Evolutionary conservation across 1,140 invertebrate genomes (phyloP).

Genomic region (Dolichoris vasculosae): DNA sequence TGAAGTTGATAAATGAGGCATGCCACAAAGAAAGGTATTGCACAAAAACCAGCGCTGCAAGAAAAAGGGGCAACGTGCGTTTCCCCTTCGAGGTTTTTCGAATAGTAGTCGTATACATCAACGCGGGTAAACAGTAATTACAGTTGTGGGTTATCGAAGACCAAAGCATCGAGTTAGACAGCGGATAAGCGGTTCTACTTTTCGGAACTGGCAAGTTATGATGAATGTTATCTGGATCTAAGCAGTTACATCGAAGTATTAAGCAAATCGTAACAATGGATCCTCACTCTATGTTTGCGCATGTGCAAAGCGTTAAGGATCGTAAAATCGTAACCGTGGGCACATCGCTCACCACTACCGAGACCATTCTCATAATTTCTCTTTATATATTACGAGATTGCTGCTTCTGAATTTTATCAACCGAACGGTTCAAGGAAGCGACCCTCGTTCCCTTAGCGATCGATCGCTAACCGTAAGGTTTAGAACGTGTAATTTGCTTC

Average conservation of each 20-base stretch:
- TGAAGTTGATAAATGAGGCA: neutral
- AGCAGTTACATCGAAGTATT: conserved; percentile 52
- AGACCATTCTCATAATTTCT: conserved; percentile 64
- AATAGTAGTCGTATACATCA: neutral
- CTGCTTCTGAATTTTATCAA: neutral
- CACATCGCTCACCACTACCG: conserved; percentile 38
- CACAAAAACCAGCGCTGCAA: neutral
- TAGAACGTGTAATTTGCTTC: neutral
- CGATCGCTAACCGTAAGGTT: neutral
- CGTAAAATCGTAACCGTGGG: neutral
- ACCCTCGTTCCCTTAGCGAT: too few relatives aligned
- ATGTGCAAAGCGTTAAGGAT: conserved; percentile 14
- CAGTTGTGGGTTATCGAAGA: neutral
- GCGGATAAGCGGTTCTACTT: neutral
- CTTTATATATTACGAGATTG: conserved; percentile 50
- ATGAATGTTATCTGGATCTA: conserved; percentile 56
- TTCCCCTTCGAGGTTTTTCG: neutral
- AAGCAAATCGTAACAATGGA: conserved; percentile 32
- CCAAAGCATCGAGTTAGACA: neutral
- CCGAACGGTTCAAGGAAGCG: neutral
- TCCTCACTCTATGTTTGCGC: conserved; percentile 41
- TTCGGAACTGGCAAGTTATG: neutral
- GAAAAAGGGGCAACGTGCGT: neutral
- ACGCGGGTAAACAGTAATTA: neutral
- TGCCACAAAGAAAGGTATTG: neutral